phyloP scores from a whole-genome alignment of 2,888 invertebrate genomes.

The Meiosimyza decipiens region DNA sequence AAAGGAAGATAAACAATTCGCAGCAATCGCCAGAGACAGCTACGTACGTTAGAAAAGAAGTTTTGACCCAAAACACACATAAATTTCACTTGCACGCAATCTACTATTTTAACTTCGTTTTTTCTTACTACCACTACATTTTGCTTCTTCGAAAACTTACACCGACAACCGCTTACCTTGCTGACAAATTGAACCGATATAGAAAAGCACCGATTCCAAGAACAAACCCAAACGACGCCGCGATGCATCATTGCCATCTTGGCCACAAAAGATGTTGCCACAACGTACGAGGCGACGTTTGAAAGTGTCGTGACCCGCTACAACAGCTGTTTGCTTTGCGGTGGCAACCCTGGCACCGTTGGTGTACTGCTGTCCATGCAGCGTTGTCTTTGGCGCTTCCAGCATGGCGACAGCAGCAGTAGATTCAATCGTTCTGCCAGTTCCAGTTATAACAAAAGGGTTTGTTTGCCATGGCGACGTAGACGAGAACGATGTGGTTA shows the following conservation, averaged over 20 bases:
- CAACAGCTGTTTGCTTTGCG: conserved; percentile 25
- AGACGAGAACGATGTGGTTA: too few species aligned
- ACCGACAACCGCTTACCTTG: conserved; percentile 60
- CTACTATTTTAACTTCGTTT: neutral
- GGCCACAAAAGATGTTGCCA: conserved; percentile 41
- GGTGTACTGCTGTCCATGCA: conserved; percentile 14
- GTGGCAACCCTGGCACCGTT: neutral
- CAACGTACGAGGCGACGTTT: conserved; percentile 43
- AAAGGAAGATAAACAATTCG: conserved; percentile 9
- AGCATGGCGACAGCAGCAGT: neutral
- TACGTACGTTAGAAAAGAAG: neutral
- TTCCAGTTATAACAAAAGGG: neutral
- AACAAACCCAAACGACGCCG: conserved; percentile 52
- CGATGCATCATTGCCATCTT: conserved; percentile 20
- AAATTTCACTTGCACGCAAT: conserved; percentile 30
- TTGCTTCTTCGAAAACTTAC: neutral
- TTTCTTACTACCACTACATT: neutral
- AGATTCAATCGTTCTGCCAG: neutral
- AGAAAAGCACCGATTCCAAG: conserved; percentile 63
- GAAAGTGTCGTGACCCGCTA: conserved; percentile 27
- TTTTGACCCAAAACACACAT: conserved; percentile 18
- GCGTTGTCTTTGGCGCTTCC: neutral
- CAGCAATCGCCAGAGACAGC: neutral
- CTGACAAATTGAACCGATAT: conserved; percentile 67
- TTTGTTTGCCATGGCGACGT: neutral